phyloP scores from a whole-genome alignment of 2,797 vertebrate species.

The Clamator glandarius region DNA sequence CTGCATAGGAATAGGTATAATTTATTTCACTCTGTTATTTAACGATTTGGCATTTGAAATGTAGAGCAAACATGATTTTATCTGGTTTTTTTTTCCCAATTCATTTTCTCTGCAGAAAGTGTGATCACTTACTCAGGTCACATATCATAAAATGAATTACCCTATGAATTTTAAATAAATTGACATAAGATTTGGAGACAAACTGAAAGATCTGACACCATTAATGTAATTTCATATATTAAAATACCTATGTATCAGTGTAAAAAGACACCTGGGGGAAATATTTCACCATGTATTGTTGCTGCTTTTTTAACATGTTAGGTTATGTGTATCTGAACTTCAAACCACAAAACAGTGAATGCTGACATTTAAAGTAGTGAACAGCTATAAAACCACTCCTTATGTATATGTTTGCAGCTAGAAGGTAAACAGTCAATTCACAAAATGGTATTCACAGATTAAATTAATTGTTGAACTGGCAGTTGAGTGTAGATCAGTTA shows the following conservation, averaged over 20 bases:
- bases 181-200: neutral
- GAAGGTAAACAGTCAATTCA: constrained; percentile 53
- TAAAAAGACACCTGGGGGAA: neutral
- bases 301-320: neutral
- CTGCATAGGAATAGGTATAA: neutral
- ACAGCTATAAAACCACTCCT: constrained; percentile 7
- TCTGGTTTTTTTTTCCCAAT: neutral
- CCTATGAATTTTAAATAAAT: neutral
- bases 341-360: constrained; percentile 14
- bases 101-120: neutral
- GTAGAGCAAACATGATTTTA: neutral
- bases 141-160: neutral
- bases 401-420: constrained; percentile 47
- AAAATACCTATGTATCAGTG: neutral
- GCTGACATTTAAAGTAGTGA: constrained; percentile 8
- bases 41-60: neutral
- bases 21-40: neutral
- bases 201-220: neutral
- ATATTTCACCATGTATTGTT: neutral
- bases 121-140: neutral
- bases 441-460: constrained; percentile 26
- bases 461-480: constrained; percentile 55
- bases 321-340: neutral
- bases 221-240: neutral
- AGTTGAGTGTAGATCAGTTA: constrained; percentile 68